Percentiles rank a stretch among this genome's conserved stretches.
phyloP scores from a whole-genome alignment of 2,113 vertebrate species.

The Okapia johnstoni region DNA sequence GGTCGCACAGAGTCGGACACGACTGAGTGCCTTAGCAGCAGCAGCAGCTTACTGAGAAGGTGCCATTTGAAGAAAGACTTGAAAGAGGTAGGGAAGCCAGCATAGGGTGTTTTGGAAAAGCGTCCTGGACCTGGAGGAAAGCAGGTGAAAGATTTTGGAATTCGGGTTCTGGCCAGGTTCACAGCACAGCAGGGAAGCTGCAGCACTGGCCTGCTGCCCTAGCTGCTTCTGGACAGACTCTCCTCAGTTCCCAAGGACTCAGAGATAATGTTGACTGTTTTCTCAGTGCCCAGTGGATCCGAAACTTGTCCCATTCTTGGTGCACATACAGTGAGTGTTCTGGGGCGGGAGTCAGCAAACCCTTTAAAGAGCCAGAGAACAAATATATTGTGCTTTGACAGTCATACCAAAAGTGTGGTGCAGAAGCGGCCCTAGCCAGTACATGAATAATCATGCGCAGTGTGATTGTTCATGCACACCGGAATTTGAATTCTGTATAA shows the following conservation, averaged over 20 bases:
- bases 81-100: neutral
- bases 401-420: no score
- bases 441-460: accelerated
- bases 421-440: neutral
- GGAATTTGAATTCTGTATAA: neutral
- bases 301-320: neutral
- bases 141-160: neutral
- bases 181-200: neutral
- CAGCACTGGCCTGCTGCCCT: no score
- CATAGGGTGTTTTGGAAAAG: neutral
- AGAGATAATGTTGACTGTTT: neutral
- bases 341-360: neutral
- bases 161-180: neutral
- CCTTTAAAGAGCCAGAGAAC: neutral
- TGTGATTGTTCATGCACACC: neutral
- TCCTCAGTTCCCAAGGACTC: neutral
- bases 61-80: neutral
- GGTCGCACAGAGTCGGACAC: no score
- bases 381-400: neutral
- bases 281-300: neutral
- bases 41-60: neutral
- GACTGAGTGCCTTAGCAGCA: no score
- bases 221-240: neutral
- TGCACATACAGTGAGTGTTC: neutral
- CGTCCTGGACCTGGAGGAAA: neutral